A percentile compares a stretch with the other conserved stretches of the same genome.
phyloP scores from a whole-genome alignment of 2,888 invertebrate species.

The Ryuthela nishihirai region DNA sequence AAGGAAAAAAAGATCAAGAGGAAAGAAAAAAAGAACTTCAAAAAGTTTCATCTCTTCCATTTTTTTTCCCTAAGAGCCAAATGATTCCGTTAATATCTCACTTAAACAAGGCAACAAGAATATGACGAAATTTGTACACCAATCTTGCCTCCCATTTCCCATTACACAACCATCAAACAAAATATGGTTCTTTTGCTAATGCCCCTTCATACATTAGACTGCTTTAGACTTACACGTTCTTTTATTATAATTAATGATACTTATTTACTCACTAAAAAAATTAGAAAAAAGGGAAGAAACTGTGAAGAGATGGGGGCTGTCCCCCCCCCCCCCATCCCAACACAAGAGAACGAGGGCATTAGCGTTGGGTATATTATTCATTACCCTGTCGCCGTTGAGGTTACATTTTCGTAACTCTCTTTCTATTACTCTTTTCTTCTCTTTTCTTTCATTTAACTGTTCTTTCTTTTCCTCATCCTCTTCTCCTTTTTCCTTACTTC shows the following conservation, averaged over 20 bases:
- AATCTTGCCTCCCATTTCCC: too few relatives aligned
- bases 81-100: too few relatives aligned
- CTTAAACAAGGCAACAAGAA: too few relatives aligned
- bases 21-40: too few relatives aligned
- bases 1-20: too few relatives aligned
- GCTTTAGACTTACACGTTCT: slow-evolving; percentile 22
- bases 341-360: slow-evolving; percentile 27
- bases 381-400: slow-evolving; percentile 24
- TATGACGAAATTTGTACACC: too few relatives aligned
- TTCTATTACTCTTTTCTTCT: slow-evolving; percentile 19
- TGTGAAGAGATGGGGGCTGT: too few relatives aligned
- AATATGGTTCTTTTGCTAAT: too few relatives aligned
- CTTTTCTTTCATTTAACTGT: slow-evolving; percentile 16
- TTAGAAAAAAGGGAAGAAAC: slow-evolving; percentile 15
- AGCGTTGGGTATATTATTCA: slow-evolving; percentile 25
- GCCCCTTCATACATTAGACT: slow-evolving; percentile 14
- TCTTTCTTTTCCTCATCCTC: slow-evolving; percentile 9
- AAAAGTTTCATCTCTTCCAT: too few relatives aligned
- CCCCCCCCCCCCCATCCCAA: too few relatives aligned
- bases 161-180: too few relatives aligned
- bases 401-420: slow-evolving; percentile 15
- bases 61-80: too few relatives aligned
- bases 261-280: slow-evolving; percentile 26
- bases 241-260: slow-evolving; percentile 29
- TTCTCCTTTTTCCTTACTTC: slow-evolving; percentile 12